Evolutionary conservation across 2,797 vertebrate genomes (phyloP).

Genomic region (Helicolenus hilgendorfi): DNA sequence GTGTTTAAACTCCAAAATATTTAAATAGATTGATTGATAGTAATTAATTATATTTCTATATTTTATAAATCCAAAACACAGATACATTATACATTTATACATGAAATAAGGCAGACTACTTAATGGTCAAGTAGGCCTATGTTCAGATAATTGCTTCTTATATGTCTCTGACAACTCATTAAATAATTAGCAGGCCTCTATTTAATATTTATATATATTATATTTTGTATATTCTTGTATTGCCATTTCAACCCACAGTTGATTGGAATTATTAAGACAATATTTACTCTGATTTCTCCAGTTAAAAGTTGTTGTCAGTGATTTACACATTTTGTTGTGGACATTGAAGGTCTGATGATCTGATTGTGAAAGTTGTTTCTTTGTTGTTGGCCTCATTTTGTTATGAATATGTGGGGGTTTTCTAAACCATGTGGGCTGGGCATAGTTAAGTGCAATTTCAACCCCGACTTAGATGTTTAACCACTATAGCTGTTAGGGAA

Average conservation of each 20-base stretch:
- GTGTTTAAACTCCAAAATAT: no score
- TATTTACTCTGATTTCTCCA: not conserved
- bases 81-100: no score
- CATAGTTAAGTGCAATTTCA: not conserved
- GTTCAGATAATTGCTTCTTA: no score
- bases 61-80: no score
- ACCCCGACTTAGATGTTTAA: not conserved
- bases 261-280: not conserved
- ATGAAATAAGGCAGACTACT: no score
- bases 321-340: not conserved
- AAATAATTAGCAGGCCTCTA: no score
- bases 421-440: not conserved
- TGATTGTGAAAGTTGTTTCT: not conserved
- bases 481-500: not conserved
- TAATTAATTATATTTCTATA: no score
- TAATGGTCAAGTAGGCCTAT: not conserved
- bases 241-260: no score
- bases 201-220: no score
- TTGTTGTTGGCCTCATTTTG: not conserved
- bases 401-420: not conserved
- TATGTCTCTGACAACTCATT: no score
- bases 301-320: not conserved
- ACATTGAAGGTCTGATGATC: not conserved
- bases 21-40: no score
- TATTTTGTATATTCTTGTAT: no score